Base-by-base conservation (phyloP, 2,113 vertebrate species). In the Tachuris rubrigastra region DNA sequence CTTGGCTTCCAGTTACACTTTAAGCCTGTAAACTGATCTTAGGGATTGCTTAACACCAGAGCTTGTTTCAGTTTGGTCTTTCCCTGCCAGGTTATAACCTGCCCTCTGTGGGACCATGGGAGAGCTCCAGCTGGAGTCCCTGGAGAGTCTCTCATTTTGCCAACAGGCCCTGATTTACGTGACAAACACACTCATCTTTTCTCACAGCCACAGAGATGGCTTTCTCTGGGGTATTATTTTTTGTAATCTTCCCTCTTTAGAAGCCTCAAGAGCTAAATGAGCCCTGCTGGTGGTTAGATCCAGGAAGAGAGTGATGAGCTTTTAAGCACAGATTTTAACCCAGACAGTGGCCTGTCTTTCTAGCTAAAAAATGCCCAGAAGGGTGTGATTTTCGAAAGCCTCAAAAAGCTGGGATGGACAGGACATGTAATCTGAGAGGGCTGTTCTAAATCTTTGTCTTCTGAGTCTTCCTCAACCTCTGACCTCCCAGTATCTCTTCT, bases 381-480 rank as follows among this genome's bases (percentile, higher is more conserved):
- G 88, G 56, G 49, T 86, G 55, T 92, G 66, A 92, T 96, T 94
- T 92, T 82, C 66, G 62, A 37, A 30, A 89, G 69, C 69, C 52
- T 93, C 49, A 58, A 78, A 90, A 82, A 94, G 27, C 62, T 85
- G 83, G 92, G 92, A 92, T 82, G 67, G 88, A 73, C 80, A 94
- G 44, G 56, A 60, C n/a, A 22, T 47, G 86, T 76, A 96, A 87
- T 49, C 66, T 79, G 92, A 96, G 80, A 95, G 44, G 66, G 56
- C 66, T 96, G 71, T 69, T 93, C 89, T 82, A 90, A 90, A 93
- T 95, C 96, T 86, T 65, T 95, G 76, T 56, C 65, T 90, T 88
- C 90, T 96, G 86, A 90, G 42, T 79, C 80, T 96, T 89, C 69
- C 66, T 93, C 95, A 93, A 90, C 95, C 96, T 93, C 77, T 96